phyloP scores from a whole-genome alignment of 1,140 invertebrate genomes.

The Megalopta genalis region DNA sequence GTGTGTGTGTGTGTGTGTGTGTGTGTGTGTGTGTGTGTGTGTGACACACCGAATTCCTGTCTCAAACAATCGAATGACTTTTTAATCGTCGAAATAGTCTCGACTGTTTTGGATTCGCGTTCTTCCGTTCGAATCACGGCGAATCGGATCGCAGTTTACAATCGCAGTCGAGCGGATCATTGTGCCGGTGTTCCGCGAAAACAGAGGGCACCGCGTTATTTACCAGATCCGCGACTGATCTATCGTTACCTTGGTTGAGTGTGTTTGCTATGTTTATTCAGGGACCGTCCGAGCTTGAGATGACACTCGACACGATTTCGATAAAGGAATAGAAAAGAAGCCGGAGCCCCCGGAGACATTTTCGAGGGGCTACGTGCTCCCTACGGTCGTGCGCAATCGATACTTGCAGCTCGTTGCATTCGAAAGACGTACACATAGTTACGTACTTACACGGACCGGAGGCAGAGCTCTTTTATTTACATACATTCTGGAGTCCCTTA shows the following conservation, averaged over 20 bases:
- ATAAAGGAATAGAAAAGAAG: constrained; percentile 5
- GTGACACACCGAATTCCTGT: too few relatives aligned
- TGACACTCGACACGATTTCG: neutral
- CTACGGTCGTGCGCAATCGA: constrained; percentile 4
- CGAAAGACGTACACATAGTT: neutral
- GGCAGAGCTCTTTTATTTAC: neutral
- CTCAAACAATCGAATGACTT: too few relatives aligned
- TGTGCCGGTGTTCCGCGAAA: neutral
- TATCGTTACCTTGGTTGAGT: too few relatives aligned
- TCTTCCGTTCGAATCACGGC: neutral
- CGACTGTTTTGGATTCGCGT: too few relatives aligned
- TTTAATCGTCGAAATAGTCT: too few relatives aligned
- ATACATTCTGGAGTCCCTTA: neutral
- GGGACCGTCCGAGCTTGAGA: neutral
- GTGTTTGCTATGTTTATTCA: neutral
- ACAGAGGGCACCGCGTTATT: too few relatives aligned
- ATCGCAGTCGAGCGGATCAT: neutral
- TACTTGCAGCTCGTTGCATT: constrained; percentile 3
- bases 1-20: too few relatives aligned
- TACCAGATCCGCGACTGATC: neutral
- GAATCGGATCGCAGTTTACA: neutral
- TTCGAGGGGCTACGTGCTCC: neutral
- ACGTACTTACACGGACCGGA: too few relatives aligned
- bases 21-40: too few relatives aligned
- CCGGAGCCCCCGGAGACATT: neutral